phyloP scores from a whole-genome alignment of 1,140 invertebrate genomes.

The Drosophila kurseongensis region DNA sequence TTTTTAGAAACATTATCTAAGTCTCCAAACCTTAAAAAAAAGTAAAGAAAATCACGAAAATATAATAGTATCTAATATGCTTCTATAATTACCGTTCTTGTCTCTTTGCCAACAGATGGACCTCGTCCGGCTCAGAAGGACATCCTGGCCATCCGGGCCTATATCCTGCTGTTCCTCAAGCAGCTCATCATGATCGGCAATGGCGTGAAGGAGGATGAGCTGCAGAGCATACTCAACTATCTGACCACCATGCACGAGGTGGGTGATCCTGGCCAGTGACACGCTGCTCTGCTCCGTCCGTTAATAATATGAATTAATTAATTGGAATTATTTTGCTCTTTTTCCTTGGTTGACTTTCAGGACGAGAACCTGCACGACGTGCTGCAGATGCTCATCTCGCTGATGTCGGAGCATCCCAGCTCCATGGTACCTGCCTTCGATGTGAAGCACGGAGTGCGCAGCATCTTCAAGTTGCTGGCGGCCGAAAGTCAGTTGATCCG shows the following conservation, averaged over 20 bases:
- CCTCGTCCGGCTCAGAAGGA: constrained; percentile 97
- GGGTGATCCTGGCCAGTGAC: constrained; percentile 40
- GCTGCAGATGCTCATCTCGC: constrained; percentile 96
- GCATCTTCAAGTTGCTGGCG: constrained; percentile 98
- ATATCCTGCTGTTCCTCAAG: constrained; percentile 97
- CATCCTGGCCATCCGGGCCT: constrained; percentile 96
- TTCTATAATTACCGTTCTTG: not conserved
- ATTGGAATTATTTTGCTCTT: not conserved
- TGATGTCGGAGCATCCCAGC: constrained; percentile 99
- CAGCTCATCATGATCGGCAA: constrained; percentile 98
- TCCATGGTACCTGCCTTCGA: constrained; percentile 99
- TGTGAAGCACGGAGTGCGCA: constrained; percentile 97
- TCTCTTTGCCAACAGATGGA: constrained; percentile 89
- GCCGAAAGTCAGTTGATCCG: constrained; percentile 98
- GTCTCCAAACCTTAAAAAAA: too few relatives aligned
- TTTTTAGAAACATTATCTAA: too few relatives aligned
- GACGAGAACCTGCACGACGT: constrained; percentile 99
- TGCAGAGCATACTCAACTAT: constrained; percentile 99
- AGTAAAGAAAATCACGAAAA: too few relatives aligned
- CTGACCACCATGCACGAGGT: constrained; percentile 98
- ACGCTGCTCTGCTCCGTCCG: too few relatives aligned
- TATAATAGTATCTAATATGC: too few relatives aligned
- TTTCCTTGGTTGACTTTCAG: constrained; percentile 84
- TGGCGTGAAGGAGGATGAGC: constrained; percentile 98
- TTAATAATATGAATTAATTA: not conserved